Percentiles rank a stretch among this genome's conserved stretches.
phyloP scores from a whole-genome alignment of 2,888 invertebrate genomes.

The Sphaeridia pumilis region DNA sequence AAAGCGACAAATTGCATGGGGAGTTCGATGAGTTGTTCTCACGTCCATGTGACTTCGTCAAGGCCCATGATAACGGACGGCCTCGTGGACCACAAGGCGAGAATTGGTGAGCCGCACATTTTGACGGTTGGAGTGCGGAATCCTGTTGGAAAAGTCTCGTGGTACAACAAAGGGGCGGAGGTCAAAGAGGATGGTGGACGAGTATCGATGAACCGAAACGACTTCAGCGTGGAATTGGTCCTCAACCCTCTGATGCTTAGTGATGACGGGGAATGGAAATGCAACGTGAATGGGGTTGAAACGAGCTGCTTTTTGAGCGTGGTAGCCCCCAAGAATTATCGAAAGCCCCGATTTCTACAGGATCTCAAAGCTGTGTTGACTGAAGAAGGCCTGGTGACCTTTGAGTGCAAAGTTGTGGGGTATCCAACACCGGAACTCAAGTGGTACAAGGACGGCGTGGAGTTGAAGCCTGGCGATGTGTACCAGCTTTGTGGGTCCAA shows the following conservation, averaged over 20 bases:
- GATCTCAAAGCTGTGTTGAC: conserved; percentile 76
- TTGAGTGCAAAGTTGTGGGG: conserved; percentile 79
- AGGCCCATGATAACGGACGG: conserved; percentile 62
- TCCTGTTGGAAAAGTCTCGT: conserved; percentile 71
- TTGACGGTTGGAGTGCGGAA: conserved; percentile 40
- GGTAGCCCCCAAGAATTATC: conserved; percentile 79
- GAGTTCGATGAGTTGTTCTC: conserved; percentile 11
- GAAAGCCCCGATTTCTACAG: conserved; percentile 81
- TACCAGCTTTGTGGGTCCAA: conserved; percentile 84
- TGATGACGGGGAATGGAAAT: conserved; percentile 84
- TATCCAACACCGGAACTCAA: conserved; percentile 75
- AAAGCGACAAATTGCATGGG: conserved; percentile 81
- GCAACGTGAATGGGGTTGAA: conserved; percentile 61
- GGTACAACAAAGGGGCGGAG: conserved; percentile 75
- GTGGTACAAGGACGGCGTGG: conserved; percentile 80
- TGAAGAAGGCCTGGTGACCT: conserved; percentile 81
- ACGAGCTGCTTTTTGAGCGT: conserved; percentile 35
- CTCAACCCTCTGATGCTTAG: conserved; percentile 61
- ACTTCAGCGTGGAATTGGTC: conserved; percentile 44
- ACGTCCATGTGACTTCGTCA: conserved; percentile 14
- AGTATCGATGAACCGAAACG: conserved; percentile 12
- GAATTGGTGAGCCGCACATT: conserved; percentile 62
- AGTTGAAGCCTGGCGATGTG: conserved; percentile 81
- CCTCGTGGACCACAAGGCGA: conserved; percentile 59
- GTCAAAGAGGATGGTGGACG: conserved; percentile 63